These are phyloP conservation scores for Phrynocephalus guinanensis DNA, from an alignment of 2,797 vertebrate species.

Conservation along the genomic window DNA sequence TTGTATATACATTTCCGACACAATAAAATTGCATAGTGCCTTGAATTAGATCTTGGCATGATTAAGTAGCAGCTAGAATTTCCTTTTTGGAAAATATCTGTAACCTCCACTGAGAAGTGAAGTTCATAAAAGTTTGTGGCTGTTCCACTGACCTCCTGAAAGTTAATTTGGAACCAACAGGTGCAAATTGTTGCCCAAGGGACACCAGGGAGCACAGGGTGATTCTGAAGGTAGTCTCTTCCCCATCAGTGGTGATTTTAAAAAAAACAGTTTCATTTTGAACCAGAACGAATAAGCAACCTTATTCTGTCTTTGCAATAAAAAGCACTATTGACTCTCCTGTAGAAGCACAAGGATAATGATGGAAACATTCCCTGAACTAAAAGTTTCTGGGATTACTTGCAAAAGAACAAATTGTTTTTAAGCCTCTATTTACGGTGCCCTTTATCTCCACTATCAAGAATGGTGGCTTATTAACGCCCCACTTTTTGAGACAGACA, in stretches of 20 bases:
- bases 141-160: not conserved
- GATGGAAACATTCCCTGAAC: not conserved
- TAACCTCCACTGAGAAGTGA: not conserved
- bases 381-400: not conserved
- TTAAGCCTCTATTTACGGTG: not conserved
- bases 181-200: not conserved
- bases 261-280: not conserved
- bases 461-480: not conserved
- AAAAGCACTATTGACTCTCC: not conserved
- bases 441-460: not conserved
- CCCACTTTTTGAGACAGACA: not conserved
- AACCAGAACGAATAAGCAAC: not conserved
- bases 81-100: not conserved
- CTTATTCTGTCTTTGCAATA: not conserved
- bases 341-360: not conserved
- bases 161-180: not conserved
- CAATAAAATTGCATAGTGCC: constrained; percentile 1
- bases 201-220: too few relatives aligned
- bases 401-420: not conserved
- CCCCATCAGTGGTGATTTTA: not conserved
- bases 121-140: not conserved
- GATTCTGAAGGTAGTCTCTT: too few relatives aligned
- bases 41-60: not conserved
- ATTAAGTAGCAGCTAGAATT: not conserved
- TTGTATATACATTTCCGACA: constrained; percentile 15